Conservation (phyloP, 2,113 vertebrate species). For the Neotoma lepida region DNA sequence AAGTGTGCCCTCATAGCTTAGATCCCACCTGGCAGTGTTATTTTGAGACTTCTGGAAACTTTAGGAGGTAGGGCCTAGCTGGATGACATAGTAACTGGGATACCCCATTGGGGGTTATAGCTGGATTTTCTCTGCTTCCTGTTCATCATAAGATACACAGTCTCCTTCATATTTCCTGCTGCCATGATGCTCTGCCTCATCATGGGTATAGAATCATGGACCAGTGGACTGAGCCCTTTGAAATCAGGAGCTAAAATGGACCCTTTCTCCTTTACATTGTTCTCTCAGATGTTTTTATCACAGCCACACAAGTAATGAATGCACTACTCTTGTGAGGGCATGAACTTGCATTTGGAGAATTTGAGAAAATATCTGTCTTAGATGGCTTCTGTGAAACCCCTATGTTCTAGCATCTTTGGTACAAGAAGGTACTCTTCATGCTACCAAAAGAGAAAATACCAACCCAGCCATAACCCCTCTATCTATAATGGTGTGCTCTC, state of each 20-base stretch:
- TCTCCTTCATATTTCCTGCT: background rate
- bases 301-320: background rate
- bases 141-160: background rate
- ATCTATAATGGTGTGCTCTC: background rate
- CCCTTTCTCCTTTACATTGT: background rate
- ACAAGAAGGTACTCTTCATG: background rate
- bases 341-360: conserved; percentile 13
- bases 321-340: background rate
- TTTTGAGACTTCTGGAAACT: background rate
- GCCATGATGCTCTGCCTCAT: background rate
- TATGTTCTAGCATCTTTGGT: background rate
- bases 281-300: background rate
- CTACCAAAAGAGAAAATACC: background rate
- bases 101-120: background rate
- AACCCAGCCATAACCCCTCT: background rate
- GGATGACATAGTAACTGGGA: background rate
- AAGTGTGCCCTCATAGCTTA: background rate
- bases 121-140: background rate
- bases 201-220: background rate
- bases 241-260: background rate
- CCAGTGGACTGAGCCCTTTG: background rate
- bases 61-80: background rate
- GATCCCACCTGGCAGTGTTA: background rate
- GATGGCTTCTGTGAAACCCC: background rate
- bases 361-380: background rate